Evolutionary conservation across 2,888 invertebrate species (phyloP).

Genomic region (Osmoderma eremita): DNA sequence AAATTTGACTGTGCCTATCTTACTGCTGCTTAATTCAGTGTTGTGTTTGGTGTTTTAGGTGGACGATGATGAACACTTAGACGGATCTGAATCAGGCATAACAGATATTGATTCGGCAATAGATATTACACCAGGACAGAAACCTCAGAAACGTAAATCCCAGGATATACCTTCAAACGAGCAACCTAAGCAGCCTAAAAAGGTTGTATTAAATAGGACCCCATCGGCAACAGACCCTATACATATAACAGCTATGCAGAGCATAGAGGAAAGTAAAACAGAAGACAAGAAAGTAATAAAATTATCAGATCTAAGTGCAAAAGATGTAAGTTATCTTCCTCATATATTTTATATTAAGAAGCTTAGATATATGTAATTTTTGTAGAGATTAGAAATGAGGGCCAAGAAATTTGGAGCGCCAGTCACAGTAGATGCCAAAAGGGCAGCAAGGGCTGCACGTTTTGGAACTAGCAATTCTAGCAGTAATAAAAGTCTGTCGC

Average conservation of each 20-base stretch:
- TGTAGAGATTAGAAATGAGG: conserved; percentile 76
- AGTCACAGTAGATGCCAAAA: conserved; percentile 69
- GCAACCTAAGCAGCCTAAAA: conserved; percentile 65
- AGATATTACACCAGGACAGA: conserved; percentile 52
- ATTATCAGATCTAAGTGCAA: conserved; percentile 67
- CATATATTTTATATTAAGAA: conserved; percentile 32
- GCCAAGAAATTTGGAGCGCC: conserved; percentile 84
- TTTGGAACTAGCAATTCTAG: conserved; percentile 64
- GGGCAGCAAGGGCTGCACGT: conserved; percentile 74
- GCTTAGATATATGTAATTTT: conserved; percentile 47
- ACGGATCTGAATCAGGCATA: conserved; percentile 58
- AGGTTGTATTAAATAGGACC: conserved; percentile 71
- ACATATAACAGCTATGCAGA: conserved; percentile 49
- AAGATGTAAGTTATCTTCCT: conserved; percentile 64
- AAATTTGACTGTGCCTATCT: conserved; percentile 47
- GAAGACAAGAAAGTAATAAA: conserved; percentile 68
- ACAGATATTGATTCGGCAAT: conserved; percentile 57
- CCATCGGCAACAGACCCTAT: conserved; percentile 50
- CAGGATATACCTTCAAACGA: conserved; percentile 51
- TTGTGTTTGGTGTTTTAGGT: conserved; percentile 53
- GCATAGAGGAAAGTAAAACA: conserved; percentile 55
- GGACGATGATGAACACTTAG: conserved; percentile 60
- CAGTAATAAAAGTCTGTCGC: conserved; percentile 33
- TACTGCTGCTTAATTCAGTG: conserved; percentile 28
- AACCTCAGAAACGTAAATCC: conserved; percentile 55